Evolutionary conservation across 2,113 vertebrate species (phyloP).

Genomic region (Chionodraco myersi): DNA sequence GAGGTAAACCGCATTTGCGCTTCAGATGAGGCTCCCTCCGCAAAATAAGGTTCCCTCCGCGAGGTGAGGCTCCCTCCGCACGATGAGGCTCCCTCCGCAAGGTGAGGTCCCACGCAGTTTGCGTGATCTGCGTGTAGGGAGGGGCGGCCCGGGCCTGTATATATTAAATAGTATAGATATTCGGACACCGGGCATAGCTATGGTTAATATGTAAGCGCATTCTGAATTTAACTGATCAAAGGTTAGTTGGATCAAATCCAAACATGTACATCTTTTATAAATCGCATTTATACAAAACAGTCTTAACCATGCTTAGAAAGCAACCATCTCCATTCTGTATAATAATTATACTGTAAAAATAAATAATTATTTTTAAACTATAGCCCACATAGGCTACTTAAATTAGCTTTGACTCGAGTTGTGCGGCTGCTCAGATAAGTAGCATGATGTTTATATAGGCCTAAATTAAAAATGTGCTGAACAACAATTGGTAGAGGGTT

Average conservation of each 20-base stretch:
- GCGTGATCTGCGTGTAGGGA: too few species aligned
- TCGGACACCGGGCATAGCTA: background rate
- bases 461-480: background rate
- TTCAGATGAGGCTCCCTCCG: too few species aligned
- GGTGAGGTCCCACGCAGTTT: too few species aligned
- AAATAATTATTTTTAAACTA: background rate
- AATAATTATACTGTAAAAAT: background rate
- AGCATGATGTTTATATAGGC: background rate
- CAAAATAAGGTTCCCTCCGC: too few species aligned
- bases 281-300: background rate
- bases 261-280: background rate
- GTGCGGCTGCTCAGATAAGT: background rate
- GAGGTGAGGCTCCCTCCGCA: too few species aligned
- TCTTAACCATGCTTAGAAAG: background rate
- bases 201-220: conserved; percentile 30
- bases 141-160: too few species aligned
- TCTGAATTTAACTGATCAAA: conserved; percentile 11
- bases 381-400: background rate
- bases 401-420: background rate
- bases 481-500: background rate
- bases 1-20: too few species aligned
- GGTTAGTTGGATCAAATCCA: conserved; percentile 47
- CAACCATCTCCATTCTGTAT: too few species aligned
- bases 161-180: background rate
- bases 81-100: too few species aligned